Evolutionary conservation across 2,113 vertebrate species (phyloP), one percentile per base, ranked within the genome.

Genomic region (Sapajus apella): DNA sequence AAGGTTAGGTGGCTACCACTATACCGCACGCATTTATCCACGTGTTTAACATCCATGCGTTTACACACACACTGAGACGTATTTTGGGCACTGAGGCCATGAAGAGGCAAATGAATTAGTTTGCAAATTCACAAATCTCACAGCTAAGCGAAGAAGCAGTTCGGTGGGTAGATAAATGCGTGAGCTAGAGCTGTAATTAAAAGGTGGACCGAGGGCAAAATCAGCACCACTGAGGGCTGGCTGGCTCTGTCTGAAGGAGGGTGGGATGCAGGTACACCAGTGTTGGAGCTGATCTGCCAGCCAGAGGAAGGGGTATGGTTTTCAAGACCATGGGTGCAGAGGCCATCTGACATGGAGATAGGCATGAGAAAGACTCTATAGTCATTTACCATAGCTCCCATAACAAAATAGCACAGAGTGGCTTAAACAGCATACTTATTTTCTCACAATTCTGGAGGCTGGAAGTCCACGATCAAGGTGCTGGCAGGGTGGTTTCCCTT

Each of bases 181-280:
- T 32, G 10, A 35, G 2, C 37, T 45, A 18, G 40, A 25, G 12
- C 35, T 64, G n/a, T 11, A 17, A 32, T 14, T 25, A 73, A 86
- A 72, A 76, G 79, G 30, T 80, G 17, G 17, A 14, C 30, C 6
- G 3, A 37, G 35, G 25, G 18, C 3, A 5, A 32, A 1, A 50
- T 52, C 5, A 37, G 27, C 30, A 16, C 9, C 1, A n/a, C 61
- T 45, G 11, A 40, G 37, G 43, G 35, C 37, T 32, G 64, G 68
- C 35, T 16, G 45, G 12, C 35, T 35, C 45, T 61, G 55, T 17
- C 25, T 27, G 16, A 17, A 68, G 66, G 35, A 14, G 17, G 18
- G 2, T 3, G 13, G 43, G 45, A 64, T 2, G 16, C 2, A 2
- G 11, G 5, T 3, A 3, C 8, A 9, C 10, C 32, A 2, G 56